Conservation (phyloP, 2,888 invertebrate species). For the Selenia dentaria region DNA sequence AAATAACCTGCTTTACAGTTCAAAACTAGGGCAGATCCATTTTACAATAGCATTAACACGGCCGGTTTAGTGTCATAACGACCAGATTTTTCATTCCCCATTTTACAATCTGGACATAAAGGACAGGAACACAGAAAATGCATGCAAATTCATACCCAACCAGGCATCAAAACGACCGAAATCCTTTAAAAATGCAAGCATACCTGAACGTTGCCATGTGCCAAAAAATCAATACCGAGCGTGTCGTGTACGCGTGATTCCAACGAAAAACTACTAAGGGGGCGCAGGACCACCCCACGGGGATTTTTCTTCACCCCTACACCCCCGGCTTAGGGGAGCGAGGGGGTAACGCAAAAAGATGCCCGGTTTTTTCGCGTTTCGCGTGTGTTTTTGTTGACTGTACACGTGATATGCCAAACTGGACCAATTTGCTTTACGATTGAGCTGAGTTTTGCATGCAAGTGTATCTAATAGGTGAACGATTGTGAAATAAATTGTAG, state of each 20-base stretch:
- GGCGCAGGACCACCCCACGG: conserved; percentile 47
- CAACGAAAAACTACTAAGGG: conserved; percentile 80
- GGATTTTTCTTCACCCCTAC: conserved; percentile 73
- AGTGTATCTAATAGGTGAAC: conserved; percentile 58
- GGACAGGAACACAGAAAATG: neutral
- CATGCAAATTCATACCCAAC: conserved; percentile 1
- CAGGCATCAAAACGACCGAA: conserved; percentile 1
- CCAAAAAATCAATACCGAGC: conserved; percentile 79
- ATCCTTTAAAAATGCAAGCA: conserved; percentile 47
- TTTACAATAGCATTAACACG: no score
- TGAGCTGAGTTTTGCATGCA: conserved; percentile 37
- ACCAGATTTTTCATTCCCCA: no score
- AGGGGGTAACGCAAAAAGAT: conserved; percentile 77
- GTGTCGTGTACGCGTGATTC: conserved; percentile 81
- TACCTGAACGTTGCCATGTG: conserved; percentile 74
- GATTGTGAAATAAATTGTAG: conserved; percentile 56
- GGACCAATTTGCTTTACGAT: conserved; percentile 25
- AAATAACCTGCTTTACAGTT: no score
- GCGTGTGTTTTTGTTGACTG: conserved; percentile 76
- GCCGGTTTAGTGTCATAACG: no score
- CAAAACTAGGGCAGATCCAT: no score
- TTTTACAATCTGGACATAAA: no score
- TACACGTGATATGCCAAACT: conserved; percentile 34
- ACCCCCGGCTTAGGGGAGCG: conserved; percentile 62
- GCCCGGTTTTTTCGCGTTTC: conserved; percentile 72